A percentile compares a stretch with the other conserved stretches of the same genome.
Conservation (phyloP, 2,797 vertebrate species). For the Tenualosa ilisha region DNA sequence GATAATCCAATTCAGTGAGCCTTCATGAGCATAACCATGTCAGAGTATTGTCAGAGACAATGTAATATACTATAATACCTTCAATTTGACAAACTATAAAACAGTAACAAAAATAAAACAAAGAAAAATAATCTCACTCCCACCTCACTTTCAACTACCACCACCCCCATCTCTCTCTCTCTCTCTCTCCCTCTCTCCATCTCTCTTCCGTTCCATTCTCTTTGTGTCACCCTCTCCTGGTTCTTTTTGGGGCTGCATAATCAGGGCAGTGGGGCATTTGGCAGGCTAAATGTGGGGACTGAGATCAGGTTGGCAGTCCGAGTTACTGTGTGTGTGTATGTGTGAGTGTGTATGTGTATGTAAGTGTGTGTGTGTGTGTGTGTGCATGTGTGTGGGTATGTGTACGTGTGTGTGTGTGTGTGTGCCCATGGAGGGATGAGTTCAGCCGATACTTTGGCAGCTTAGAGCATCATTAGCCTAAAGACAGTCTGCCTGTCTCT, state of each 20-base stretch:
- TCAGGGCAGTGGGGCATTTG: constrained; percentile 52
- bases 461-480: constrained; percentile 45
- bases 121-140: neutral
- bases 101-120: too few relatives aligned
- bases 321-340: neutral
- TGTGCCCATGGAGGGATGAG: constrained; percentile 29
- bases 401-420: neutral
- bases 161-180: neutral
- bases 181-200: neutral
- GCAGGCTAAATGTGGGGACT: constrained; percentile 44
- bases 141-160: neutral
- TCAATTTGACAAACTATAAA: too few relatives aligned
- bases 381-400: neutral
- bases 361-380: neutral
- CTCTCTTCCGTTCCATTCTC: neutral
- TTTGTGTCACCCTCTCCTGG: constrained; percentile 11
- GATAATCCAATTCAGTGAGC: too few relatives aligned
- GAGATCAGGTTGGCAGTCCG: constrained; percentile 24
- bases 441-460: constrained; percentile 30
- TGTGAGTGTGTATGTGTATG: neutral
- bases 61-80: too few relatives aligned
- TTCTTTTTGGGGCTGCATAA: constrained; percentile 40
- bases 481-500: constrained; percentile 42
- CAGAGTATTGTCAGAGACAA: too few relatives aligned
- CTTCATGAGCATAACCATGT: too few relatives aligned